Percentiles rank a stretch among this genome's conserved stretches.
phyloP scores from a whole-genome alignment of 1,140 invertebrate genomes.

The Cephus cinctus region DNA sequence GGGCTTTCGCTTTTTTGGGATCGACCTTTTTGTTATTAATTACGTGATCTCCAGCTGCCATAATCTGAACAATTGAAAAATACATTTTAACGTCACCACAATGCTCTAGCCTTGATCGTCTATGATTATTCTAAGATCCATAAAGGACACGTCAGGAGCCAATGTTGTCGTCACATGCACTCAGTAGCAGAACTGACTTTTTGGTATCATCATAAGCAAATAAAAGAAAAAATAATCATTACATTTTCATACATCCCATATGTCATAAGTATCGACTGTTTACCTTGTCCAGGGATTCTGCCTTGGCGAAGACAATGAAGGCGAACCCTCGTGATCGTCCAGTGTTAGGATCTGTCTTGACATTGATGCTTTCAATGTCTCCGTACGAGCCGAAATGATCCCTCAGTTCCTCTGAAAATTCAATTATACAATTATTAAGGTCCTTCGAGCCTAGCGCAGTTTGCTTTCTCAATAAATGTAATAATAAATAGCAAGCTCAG shows the following conservation, averaged over 20 bases:
- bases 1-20: conserved; percentile 91
- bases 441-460: too few species aligned
- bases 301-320: conserved; percentile 90
- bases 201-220: conserved; percentile 33
- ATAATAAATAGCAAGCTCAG: conserved; percentile 22
- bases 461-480: too few species aligned
- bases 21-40: conserved; percentile 94
- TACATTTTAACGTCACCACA: conserved; percentile 4
- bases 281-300: conserved; percentile 89
- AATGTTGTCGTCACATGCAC: conserved; percentile 42
- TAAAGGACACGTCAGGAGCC: too few species aligned
- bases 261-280: conserved; percentile 10
- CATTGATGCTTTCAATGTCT: conserved; percentile 90
- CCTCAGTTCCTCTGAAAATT: conserved; percentile 83
- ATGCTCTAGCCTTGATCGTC: too few species aligned
- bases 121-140: too few species aligned
- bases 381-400: conserved; percentile 89
- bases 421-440: conserved; percentile 26
- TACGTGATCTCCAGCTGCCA: conserved; percentile 80
- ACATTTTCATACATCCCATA: not conserved
- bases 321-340: conserved; percentile 90
- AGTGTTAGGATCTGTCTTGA: conserved; percentile 89
- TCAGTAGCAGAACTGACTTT: conserved; percentile 56
- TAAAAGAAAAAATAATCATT: conserved; percentile 13
- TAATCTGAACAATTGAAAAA: conserved; percentile 60